These are phyloP conservation scores for Pediacus dermestoides DNA, from an alignment of 2,888 invertebrate genomes.

Conservation along the genomic window DNA sequence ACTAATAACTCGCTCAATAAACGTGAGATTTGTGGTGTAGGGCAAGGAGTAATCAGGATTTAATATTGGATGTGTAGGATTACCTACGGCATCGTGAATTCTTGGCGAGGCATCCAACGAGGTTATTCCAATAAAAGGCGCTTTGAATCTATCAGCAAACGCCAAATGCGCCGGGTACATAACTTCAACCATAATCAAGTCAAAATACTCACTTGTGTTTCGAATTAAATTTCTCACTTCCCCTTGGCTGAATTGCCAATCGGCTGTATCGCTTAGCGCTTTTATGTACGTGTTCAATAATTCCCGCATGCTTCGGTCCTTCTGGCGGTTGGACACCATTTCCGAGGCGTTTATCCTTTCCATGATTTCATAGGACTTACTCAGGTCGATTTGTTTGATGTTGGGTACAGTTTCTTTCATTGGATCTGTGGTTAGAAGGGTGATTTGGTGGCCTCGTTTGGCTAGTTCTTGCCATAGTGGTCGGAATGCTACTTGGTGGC, in stretches of 20 bases:
- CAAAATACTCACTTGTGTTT: conserved; percentile 13
- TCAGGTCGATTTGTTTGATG: conserved; percentile 20
- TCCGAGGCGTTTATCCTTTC: conserved; percentile 1
- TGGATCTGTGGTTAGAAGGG: conserved; percentile 28
- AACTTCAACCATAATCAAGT: conserved; percentile 13
- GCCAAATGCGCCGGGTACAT: conserved; percentile 27
- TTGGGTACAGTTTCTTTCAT: conserved; percentile 11
- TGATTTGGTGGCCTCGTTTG: conserved; percentile 30
- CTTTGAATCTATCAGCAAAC: conserved; percentile 33
- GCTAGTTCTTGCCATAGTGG: conserved; percentile 32
- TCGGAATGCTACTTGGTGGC: conserved; percentile 33
- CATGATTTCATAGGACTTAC: conserved; percentile 18
- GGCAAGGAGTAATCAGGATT: conserved; percentile 33
- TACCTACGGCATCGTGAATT: conserved; percentile 28
- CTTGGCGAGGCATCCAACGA: conserved; percentile 29
- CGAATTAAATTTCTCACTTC: conserved; percentile 17
- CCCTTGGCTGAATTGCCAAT: conserved; percentile 11
- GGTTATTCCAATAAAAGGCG: conserved; percentile 35
- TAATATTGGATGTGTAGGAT: conserved; percentile 36
- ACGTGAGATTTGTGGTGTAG: conserved; percentile 15
- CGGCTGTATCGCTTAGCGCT: conserved; percentile 15
- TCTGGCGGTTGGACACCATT: conserved; percentile 2
- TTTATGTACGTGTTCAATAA: conserved; percentile 5
- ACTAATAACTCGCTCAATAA: conserved; percentile 14
- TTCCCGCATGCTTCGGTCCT: conserved; percentile 4